Base-by-base conservation (phyloP, 1,140 invertebrate species). In the Neodiprion lecontei region DNA sequence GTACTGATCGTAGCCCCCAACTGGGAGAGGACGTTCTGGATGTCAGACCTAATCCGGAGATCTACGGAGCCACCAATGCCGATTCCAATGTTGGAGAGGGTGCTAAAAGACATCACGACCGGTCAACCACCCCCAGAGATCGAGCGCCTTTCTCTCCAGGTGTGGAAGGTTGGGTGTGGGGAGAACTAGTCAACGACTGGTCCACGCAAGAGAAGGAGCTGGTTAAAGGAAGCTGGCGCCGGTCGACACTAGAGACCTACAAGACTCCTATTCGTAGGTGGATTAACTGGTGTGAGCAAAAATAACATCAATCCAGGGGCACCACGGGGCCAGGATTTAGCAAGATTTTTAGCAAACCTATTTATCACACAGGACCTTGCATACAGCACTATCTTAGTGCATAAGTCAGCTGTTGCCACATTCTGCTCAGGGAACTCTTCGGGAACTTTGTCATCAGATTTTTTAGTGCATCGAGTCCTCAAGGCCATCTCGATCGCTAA, bases 391-490 rank as follows among this genome's bases (percentile, higher is more conserved):
- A 83, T 84, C 72, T 61, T 81, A 47, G 72, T 83, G 1, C 79
- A 84, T 74, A 85, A 83, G 70, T 84, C 82, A 17, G 79, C 81
- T 4, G 73, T 83, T 11, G 76, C 79, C 3, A 83, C 83, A 7
- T 80, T 84, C 47, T 75, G 75, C 70, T 67, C 74, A 12, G 76
- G 72, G 48, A 70, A 40, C 9, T 68, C 67, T 17, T 11, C 69
- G 21, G 10, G 9, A n/a, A 48, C 50, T 53, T 8, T 76, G 40
- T 67, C 69, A 4, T 76, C 74, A 14, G 23, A 75, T 48, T 76
- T 76, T 23, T 69, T 79, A 50, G 76, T 80, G 40, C 73, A 48
- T 0, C 73, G 75, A 61, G 69, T 75, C 11, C 47, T 77, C 12
- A 80, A 76, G 72, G 76, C 78, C 10, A 79, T 79, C 11, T 70